Evolutionary conservation across 1,140 invertebrate genomes (phyloP).

Genomic region (Chironomus tepperi): DNA sequence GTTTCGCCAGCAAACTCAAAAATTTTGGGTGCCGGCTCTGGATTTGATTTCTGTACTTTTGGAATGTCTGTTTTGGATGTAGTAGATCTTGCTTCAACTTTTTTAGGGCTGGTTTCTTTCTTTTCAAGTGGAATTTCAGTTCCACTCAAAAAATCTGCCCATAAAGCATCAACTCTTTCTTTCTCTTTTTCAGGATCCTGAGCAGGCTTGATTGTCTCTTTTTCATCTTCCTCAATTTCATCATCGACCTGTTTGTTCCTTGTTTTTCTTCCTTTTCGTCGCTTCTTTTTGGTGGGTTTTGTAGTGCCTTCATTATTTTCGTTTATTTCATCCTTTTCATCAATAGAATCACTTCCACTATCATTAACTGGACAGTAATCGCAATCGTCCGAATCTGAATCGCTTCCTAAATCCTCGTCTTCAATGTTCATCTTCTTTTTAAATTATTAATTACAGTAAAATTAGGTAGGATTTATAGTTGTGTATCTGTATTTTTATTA

Average conservation of each 20-base stretch:
- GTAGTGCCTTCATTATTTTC: slow-evolving; percentile 31
- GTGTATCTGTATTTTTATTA: no score
- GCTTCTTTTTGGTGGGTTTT: slow-evolving; percentile 29
- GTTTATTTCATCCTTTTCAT: slow-evolving; percentile 35
- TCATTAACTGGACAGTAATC: slow-evolving; percentile 33
- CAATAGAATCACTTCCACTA: not conserved
- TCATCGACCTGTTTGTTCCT: slow-evolving; percentile 28
- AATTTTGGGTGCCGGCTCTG: slow-evolving; percentile 45
- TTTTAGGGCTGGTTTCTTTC: slow-evolving; percentile 26
- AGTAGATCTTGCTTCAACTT: slow-evolving; percentile 27
- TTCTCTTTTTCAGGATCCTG: slow-evolving; percentile 53
- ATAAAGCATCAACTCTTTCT: slow-evolving; percentile 58
- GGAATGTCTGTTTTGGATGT: slow-evolving; percentile 21
- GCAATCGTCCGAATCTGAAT: slow-evolving; percentile 26
- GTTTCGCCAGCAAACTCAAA: slow-evolving; percentile 54
- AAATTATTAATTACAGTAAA: no score
- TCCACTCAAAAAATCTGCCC: slow-evolving; percentile 65
- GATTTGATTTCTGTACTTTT: slow-evolving; percentile 29
- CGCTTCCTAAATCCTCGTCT: not conserved
- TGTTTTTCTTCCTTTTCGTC: slow-evolving; percentile 30
- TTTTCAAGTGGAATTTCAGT: slow-evolving; percentile 43
- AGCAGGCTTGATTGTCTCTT: slow-evolving; percentile 30
- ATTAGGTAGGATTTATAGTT: no score
- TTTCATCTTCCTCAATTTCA: slow-evolving; percentile 17
- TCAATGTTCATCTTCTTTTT: slow-evolving; percentile 7